Evolutionary conservation across 2,888 invertebrate species (phyloP), one percentile per base, ranked within the genome.

Genomic region (Watsonalla binaria): DNA sequence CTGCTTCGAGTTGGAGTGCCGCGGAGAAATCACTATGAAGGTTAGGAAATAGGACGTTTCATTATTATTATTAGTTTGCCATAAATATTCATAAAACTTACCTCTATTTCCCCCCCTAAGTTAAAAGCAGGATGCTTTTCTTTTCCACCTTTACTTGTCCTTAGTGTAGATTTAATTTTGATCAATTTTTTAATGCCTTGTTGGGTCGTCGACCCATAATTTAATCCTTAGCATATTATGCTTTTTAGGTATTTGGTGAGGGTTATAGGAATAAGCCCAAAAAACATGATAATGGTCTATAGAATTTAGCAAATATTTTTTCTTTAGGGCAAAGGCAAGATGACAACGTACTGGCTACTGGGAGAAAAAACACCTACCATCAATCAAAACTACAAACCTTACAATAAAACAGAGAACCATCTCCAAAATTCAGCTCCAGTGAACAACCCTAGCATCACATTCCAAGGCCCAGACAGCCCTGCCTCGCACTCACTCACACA

Each of bases 1-100:
- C 54, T 95, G 95, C 50, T 99, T 99, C 70, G 93, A 95, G 48
- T 88, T 97, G 45, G 95, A 96, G 58, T 93, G 95, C 61, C 92
- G 98, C 63, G 98, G 98, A 50, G 95, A 96, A 76, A 95, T 98
- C 35, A 95, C 95, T 63, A 95, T 99, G 93, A 99, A 99, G 94
- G 97, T 96, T 86, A 78, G 52, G 46, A 35, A 42, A 46, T 51
- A 60, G 24, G 51, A 51, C 2, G 6, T 1, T 6, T 37, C 37
- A 6, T 6, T 37, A 5, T 37, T 9, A 2, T 8, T 37, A 37
- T 2, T 37, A 8, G 9, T 24, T 24, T 24, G 24, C 1, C 4
- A 2, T 24, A 24, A 24, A 24, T 24, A 24, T 24, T 1, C 24
- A 24, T 4, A 24, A 24, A 24, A 24, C 2, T 24, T 4, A 2